Conservation (phyloP, 1,140 invertebrate genomes). For the Odontomachus brunneus region DNA sequence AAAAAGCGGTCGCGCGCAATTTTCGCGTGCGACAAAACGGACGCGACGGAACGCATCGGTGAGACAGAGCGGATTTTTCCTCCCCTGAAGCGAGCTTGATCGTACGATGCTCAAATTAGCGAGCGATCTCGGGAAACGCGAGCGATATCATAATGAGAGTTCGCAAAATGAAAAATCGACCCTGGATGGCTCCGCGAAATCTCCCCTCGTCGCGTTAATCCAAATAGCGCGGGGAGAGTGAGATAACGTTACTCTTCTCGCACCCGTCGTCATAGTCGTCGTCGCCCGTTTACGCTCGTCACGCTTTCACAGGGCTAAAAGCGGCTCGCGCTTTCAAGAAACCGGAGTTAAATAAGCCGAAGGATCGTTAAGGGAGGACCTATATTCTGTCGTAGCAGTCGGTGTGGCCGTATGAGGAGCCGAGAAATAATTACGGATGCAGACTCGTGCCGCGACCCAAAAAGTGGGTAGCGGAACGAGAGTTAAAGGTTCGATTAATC, state of each 20-base stretch:
- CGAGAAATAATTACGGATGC: no score
- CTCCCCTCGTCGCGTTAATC: no score
- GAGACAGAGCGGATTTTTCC: background rate
- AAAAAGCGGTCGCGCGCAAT: background rate
- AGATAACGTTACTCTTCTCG: no score
- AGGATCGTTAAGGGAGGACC: slow-evolving; percentile 35
- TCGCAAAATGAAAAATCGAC: background rate
- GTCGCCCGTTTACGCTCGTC: no score
- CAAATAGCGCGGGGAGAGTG: no score
- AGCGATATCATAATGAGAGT: background rate
- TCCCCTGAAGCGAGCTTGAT: background rate
- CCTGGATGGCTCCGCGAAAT: no score
- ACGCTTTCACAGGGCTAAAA: slow-evolving; percentile 42
- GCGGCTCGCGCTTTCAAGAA: slow-evolving; percentile 50
- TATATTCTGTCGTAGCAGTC: no score
- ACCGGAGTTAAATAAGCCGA: slow-evolving; percentile 57
- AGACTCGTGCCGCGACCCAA: no score
- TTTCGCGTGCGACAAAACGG: slow-evolving; percentile 1
- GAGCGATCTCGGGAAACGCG: background rate
- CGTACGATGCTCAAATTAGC: background rate
- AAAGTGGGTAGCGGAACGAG: background rate
- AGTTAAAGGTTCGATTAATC: slow-evolving; percentile 4
- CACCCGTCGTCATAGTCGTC: no score
- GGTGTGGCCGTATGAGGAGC: no score
- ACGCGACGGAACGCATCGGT: no score